Conservation (phyloP, 1,140 invertebrate species). For the Conus ventricosus region DNA sequence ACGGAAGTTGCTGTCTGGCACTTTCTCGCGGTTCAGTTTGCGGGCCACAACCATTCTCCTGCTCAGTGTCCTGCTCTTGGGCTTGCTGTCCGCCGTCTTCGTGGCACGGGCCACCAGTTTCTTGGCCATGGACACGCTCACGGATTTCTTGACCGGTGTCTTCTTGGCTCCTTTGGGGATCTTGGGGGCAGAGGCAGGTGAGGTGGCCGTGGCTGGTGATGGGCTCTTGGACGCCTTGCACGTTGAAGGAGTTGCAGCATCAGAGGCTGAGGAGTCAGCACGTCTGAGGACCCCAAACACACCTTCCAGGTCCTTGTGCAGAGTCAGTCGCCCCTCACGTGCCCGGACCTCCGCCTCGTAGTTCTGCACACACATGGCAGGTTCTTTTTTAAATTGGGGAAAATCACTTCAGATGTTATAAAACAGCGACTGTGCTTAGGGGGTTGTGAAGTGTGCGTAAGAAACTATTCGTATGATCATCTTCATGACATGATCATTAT, state of each 20-base stretch:
- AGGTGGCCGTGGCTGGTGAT: not conserved
- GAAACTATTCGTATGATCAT: not conserved
- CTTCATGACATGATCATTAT: not conserved
- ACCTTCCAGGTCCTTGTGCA: slow-evolving; percentile 37
- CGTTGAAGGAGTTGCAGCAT: not conserved
- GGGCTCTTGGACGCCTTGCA: not conserved
- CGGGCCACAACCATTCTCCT: not conserved
- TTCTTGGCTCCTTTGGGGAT: not conserved
- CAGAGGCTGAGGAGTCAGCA: slow-evolving; percentile 13
- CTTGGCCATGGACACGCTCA: not conserved
- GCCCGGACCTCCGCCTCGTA: slow-evolving; percentile 44
- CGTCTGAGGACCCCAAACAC: slow-evolving; percentile 48
- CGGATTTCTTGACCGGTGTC: not conserved
- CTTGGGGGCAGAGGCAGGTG: not conserved
- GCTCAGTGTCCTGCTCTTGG: not conserved
- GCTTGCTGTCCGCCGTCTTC: not conserved
- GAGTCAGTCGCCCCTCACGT: not conserved
- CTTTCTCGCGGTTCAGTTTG: slow-evolving; percentile 48
- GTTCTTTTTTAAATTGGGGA: too few relatives aligned
- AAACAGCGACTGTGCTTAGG: too few relatives aligned
- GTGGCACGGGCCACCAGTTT: slow-evolving; percentile 14
- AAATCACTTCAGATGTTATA: too few relatives aligned
- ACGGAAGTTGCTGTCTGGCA: slow-evolving; percentile 47
- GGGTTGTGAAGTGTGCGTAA: not conserved
- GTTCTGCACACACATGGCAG: not conserved